phyloP scores from a whole-genome alignment of 2,888 invertebrate genomes.

The Eustalomyia histrio region DNA sequence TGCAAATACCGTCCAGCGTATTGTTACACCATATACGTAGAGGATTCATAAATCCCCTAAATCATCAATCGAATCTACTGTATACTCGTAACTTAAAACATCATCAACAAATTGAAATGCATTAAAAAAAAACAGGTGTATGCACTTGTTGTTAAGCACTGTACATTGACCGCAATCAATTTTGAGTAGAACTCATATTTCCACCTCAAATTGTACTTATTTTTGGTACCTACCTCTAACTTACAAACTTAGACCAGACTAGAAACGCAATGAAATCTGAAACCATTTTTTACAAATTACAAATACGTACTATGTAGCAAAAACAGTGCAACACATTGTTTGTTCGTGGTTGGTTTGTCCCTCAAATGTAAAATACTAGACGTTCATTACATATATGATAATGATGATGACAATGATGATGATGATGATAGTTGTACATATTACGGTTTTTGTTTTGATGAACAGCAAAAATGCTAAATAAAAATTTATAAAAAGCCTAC shows the following conservation, averaged over 20 bases:
- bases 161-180: constrained; percentile 53
- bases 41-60: too few species aligned
- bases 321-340: constrained; percentile 50
- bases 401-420: not conserved
- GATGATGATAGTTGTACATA: constrained; percentile 28
- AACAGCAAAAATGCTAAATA: constrained; percentile 29
- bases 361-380: constrained; percentile 33
- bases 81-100: too few species aligned
- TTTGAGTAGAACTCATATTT: constrained; percentile 67
- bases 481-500: constrained; percentile 64
- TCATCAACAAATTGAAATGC: too few species aligned
- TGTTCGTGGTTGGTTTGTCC: constrained; percentile 66
- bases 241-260: constrained; percentile 3
- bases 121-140: too few species aligned
- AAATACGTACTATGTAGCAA: constrained; percentile 8
- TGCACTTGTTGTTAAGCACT: constrained; percentile 26
- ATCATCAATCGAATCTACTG: too few species aligned
- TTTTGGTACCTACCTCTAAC: constrained; percentile 34
- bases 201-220: constrained; percentile 65
- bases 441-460: constrained; percentile 26
- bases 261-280: constrained; percentile 70
- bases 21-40: too few species aligned
- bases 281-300: constrained; percentile 67
- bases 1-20: too few species aligned
- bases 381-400: too few species aligned